phyloP scores from a whole-genome alignment of 2,797 vertebrate genomes.

The Avahi laniger region DNA sequence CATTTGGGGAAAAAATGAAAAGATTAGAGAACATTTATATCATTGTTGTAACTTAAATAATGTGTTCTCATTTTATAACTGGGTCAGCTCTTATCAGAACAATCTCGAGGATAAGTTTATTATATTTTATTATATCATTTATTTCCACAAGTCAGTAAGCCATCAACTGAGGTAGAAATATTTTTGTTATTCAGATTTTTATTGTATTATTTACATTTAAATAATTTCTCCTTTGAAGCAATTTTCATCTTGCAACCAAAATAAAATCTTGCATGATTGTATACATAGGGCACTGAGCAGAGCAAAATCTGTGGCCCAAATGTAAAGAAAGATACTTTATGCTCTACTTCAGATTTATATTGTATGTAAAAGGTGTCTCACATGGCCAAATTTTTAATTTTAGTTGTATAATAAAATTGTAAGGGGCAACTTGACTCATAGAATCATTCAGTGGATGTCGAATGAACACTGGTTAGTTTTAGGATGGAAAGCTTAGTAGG shows the following conservation, averaged over 20 bases:
- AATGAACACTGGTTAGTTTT: not conserved
- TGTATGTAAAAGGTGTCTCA: not conserved
- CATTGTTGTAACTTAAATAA: not conserved
- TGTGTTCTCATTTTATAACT: conserved; percentile 44
- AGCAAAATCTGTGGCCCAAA: not conserved
- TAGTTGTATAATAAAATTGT: conserved; percentile 6
- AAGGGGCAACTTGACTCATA: not conserved
- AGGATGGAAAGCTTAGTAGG: no score
- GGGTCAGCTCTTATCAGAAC: conserved; percentile 14
- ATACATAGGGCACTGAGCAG: not conserved
- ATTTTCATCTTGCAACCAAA: conserved; percentile 43
- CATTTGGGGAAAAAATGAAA: not conserved
- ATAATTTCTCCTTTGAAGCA: conserved; percentile 3
- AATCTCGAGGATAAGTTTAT: not conserved
- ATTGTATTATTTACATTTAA: conserved; percentile 48
- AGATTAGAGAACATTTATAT: not conserved
- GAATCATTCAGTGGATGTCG: not conserved
- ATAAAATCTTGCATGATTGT: conserved; percentile 36
- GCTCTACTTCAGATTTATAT: conserved; percentile 9
- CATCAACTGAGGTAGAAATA: conserved; percentile 15
- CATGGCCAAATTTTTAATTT: not conserved
- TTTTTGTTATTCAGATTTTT: conserved; percentile 49
- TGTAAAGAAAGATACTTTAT: conserved; percentile 4
- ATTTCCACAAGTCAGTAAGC: not conserved
- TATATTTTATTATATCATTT: conserved; percentile 18